These are phyloP conservation scores for Automeris io DNA, from an alignment of 2,888 invertebrate genomes.

Conservation along the genomic window DNA sequence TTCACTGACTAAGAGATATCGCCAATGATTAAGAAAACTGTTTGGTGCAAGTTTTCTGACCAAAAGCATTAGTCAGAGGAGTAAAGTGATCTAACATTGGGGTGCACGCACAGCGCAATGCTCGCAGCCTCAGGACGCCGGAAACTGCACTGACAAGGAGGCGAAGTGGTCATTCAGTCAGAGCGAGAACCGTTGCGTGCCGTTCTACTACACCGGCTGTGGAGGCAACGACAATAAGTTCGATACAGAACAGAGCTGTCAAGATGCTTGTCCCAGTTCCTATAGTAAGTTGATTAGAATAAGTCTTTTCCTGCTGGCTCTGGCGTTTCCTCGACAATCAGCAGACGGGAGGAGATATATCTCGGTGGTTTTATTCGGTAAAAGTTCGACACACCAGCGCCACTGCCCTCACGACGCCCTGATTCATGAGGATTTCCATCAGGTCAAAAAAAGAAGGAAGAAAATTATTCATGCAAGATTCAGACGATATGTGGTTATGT, in stretches of 20 bases:
- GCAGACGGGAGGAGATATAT: too few relatives aligned
- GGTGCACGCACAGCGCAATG: constrained; percentile 81
- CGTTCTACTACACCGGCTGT: constrained; percentile 96
- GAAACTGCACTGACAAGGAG: constrained; percentile 85
- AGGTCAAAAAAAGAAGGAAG: too few relatives aligned
- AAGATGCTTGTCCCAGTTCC: constrained; percentile 85
- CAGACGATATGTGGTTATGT: too few relatives aligned
- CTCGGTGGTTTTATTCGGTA: too few relatives aligned
- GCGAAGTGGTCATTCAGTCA: constrained; percentile 92
- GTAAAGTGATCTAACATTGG: constrained; percentile 42
- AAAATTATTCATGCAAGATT: too few relatives aligned
- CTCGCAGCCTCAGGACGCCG: constrained; percentile 83
- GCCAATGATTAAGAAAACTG: too few relatives aligned
- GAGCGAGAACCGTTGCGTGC: constrained; percentile 89
- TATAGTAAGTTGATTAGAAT: constrained; percentile 80
- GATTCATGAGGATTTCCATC: too few relatives aligned
- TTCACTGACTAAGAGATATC: too few relatives aligned
- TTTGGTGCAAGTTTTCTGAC: not conserved
- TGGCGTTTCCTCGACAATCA: too few relatives aligned
- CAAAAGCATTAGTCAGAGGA: constrained; percentile 13
- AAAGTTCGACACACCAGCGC: too few relatives aligned
- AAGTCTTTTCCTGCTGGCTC: too few relatives aligned
- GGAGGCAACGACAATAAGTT: constrained; percentile 93
- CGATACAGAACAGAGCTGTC: constrained; percentile 83
- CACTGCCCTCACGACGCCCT: too few relatives aligned